phyloP scores from a whole-genome alignment of 2,888 invertebrate species.

The Formica aserva region DNA sequence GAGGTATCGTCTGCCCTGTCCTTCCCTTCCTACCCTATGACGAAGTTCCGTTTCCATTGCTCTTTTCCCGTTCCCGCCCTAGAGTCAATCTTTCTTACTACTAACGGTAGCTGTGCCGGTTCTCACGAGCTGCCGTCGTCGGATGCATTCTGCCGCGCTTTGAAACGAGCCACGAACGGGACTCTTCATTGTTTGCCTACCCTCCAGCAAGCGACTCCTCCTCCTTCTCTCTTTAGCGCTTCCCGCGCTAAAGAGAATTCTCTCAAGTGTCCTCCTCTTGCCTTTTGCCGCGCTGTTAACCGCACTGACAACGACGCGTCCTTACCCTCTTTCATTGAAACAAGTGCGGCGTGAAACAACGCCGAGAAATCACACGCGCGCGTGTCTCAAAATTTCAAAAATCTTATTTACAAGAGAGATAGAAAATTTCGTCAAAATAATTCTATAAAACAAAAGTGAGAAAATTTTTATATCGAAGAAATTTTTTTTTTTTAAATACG shows the following conservation, averaged over 20 bases:
- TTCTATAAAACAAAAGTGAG: not conserved
- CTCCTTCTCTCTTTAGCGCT: not conserved
- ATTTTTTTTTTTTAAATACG: not conserved
- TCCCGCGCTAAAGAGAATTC: constrained; percentile 55
- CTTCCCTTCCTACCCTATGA: constrained; percentile 17
- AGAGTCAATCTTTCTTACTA: constrained; percentile 60
- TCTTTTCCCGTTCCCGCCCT: constrained; percentile 32
- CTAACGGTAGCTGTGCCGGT: constrained; percentile 59
- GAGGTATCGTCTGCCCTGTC: constrained; percentile 60
- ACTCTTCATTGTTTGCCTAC: constrained; percentile 63
- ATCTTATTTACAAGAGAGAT: not conserved
- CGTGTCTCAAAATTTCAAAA: constrained; percentile 9
- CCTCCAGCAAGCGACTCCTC: constrained; percentile 34
- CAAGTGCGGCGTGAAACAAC: constrained; percentile 45
- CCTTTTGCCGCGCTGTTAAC: constrained; percentile 48
- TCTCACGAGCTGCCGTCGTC: constrained; percentile 61
- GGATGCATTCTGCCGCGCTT: constrained; percentile 66
- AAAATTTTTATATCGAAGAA: not conserved
- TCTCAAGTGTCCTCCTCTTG: constrained; percentile 34
- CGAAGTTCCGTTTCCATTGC: constrained; percentile 40
- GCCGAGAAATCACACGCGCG: constrained; percentile 39
- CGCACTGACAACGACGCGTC: constrained; percentile 23
- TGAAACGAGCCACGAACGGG: constrained; percentile 60
- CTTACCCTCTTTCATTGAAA: constrained; percentile 45
- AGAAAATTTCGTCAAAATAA: not conserved